A percentile compares a stretch with the other conserved stretches of the same genome.
phyloP scores from a whole-genome alignment of 2,113 vertebrate species.

The Oplegnathus fasciatus region DNA sequence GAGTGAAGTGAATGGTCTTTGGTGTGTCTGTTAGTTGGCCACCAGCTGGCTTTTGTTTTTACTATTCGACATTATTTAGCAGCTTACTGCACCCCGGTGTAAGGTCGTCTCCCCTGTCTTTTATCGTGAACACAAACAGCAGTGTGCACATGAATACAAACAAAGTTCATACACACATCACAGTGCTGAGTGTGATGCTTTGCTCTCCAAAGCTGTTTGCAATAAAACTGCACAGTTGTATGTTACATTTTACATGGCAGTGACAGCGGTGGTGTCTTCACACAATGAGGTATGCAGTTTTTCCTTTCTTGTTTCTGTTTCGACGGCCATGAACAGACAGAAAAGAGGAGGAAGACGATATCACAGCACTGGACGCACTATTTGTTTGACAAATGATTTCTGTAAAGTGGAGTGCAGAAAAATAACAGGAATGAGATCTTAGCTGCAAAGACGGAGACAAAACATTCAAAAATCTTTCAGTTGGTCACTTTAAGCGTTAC shows the following conservation, averaged over 20 bases:
- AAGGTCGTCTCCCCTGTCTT: slow-evolving; percentile 27
- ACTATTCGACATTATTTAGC: slow-evolving; percentile 24
- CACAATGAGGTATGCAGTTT: neutral
- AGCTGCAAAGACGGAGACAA: neutral
- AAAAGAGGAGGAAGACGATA: neutral
- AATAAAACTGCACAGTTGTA: slow-evolving; percentile 38
- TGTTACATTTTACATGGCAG: slow-evolving; percentile 42
- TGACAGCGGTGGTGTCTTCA: slow-evolving; percentile 15
- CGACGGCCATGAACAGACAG: neutral
- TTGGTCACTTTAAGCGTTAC: neutral
- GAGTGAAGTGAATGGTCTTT: slow-evolving; percentile 26
- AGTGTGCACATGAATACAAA: neutral
- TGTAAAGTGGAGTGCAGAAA: neutral
- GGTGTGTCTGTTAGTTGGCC: slow-evolving; percentile 19
- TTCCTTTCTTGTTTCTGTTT: neutral
- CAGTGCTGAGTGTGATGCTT: slow-evolving; percentile 14
- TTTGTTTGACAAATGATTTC: neutral
- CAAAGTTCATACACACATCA: neutral
- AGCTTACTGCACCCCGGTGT: slow-evolving; percentile 45
- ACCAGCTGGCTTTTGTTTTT: slow-evolving; percentile 38
- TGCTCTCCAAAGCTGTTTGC: slow-evolving; percentile 30
- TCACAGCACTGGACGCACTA: neutral
- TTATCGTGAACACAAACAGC: slow-evolving; percentile 47
- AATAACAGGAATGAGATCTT: neutral
- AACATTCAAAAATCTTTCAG: neutral